Base-by-base conservation (phyloP, 2,888 invertebrate species). In the Griposia aprilina region DNA sequence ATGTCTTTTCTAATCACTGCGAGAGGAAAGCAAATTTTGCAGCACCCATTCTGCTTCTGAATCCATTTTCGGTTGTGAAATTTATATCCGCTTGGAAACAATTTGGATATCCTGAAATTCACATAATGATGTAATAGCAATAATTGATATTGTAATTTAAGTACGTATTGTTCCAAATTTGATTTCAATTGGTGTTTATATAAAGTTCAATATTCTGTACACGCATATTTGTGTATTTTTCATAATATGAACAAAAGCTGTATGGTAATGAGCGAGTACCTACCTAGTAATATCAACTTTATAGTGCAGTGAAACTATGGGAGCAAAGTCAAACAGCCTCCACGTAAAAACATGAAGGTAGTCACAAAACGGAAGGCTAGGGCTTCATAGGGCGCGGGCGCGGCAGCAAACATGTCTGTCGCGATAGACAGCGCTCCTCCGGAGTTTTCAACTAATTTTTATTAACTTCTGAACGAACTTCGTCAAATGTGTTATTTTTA, bases 391-490 rank as follows among this genome's bases (percentile, higher is more conserved):
- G 50, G 52, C 63, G 52, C 41, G 52, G 65, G 68, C 83, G 86
- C 87, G 86, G 82, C 80, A 80, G 90, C 86, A 90, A 91, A 91
- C 88, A 89, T 85, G 86, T 88, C 83, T 87, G 85, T 87, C 87
- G 80, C 80, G 78, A 85, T 81, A 88, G 79, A 88, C 80, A 72
- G 36, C 66, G 55, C 81, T 59, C 73, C 76, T 70, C 75, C 11
- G 20, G 82, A 91, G 88, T 91, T 92, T 78, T 81, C 86, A 92
- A 92, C 91, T 91, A 93, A 91, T 93, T 93, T 91, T 91, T 92
- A 91, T 91, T 91, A 93, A 91, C 89, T 91, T 90, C 82, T 77
- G 79, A 89, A 87, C 83, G 78, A 89, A 92, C 88, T 90, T 91
- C 82, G 78, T 86, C 88, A 74, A 85, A 88, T 87, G 80, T 89